Conservation (phyloP, 2,797 vertebrate genomes). For the Ptychadena robeensis region DNA sequence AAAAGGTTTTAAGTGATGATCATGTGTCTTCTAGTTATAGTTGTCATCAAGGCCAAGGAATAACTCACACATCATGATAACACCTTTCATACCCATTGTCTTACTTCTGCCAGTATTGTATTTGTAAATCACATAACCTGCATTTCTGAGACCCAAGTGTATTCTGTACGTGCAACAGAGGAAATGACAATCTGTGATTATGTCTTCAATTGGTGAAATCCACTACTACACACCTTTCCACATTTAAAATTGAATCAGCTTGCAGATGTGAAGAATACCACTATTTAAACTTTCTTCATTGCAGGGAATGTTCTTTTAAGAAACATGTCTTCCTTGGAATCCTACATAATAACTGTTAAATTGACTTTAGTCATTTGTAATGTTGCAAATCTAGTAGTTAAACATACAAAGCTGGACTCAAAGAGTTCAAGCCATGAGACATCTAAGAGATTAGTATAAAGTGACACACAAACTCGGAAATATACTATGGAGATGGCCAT, state of each 20-base stretch:
- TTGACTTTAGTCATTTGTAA: not conserved
- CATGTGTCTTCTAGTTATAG: slow-evolving; percentile 26
- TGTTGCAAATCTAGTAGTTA: not conserved
- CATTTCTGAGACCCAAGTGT: slow-evolving; percentile 3
- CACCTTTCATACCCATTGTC: slow-evolving; percentile 28
- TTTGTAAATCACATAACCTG: slow-evolving; percentile 41
- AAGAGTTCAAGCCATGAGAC: not conserved
- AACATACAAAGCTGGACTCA: not conserved
- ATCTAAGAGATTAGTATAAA: not conserved
- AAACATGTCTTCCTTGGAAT: slow-evolving; percentile 5
- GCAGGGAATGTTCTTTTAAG: slow-evolving; percentile 6
- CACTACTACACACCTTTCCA: slow-evolving; percentile 35
- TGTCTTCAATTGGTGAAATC: slow-evolving; percentile 36
- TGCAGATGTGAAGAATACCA: slow-evolving; percentile 48
- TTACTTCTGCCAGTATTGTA: slow-evolving; percentile 45
- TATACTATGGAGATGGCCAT: slow-evolving; percentile 72
- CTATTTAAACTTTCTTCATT: slow-evolving; percentile 28
- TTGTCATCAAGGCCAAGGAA: slow-evolving; percentile 41
- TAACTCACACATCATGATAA: slow-evolving; percentile 40
- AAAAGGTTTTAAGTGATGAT: slow-evolving; percentile 39
- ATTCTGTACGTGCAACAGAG: slow-evolving; percentile 22
- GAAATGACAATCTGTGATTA: slow-evolving; percentile 30
- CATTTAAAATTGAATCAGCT: slow-evolving; percentile 37
- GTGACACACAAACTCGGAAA: slow-evolving; percentile 65
- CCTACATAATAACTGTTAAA: not conserved